Evolutionary conservation across 2,888 invertebrate genomes (phyloP).

Genomic region (Synergus umbraculus): DNA sequence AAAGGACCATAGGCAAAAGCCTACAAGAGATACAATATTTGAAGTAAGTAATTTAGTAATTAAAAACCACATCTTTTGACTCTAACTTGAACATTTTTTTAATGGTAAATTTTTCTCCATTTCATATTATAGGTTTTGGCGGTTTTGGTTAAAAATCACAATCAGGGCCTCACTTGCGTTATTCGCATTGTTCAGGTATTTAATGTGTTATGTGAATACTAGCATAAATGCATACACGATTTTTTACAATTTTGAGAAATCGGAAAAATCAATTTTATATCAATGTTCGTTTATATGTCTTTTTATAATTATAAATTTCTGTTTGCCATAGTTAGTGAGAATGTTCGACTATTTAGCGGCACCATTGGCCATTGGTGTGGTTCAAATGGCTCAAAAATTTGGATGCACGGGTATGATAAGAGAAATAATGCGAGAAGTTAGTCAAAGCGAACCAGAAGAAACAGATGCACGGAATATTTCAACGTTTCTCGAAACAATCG

Average conservation of each 20-base stretch:
- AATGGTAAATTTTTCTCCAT: slow-evolving; percentile 14
- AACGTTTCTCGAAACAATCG: slow-evolving; percentile 69
- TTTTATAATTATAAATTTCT: slow-evolving; percentile 56
- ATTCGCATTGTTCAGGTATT: slow-evolving; percentile 82
- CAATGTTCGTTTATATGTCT: slow-evolving; percentile 24
- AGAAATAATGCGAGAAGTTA: slow-evolving; percentile 87
- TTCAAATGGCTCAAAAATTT: slow-evolving; percentile 84
- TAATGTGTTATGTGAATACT: slow-evolving; percentile 27
- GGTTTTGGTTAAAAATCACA: slow-evolving; percentile 88
- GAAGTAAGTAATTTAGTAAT: slow-evolving; percentile 65
- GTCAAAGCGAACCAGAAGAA: slow-evolving; percentile 83
- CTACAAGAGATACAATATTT: slow-evolving; percentile 82
- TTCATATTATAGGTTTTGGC: slow-evolving; percentile 85
- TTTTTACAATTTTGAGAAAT: too few species aligned
- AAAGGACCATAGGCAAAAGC: slow-evolving; percentile 81
- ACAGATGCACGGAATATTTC: slow-evolving; percentile 74
- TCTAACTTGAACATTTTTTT: not conserved
- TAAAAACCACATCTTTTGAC: not conserved
- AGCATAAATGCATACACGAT: too few species aligned
- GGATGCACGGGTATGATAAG: slow-evolving; percentile 84
- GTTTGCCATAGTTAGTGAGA: slow-evolving; percentile 84
- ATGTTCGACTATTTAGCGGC: slow-evolving; percentile 85
- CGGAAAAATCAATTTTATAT: slow-evolving; percentile 53
- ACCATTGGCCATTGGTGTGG: slow-evolving; percentile 85
- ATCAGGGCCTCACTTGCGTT: slow-evolving; percentile 88